A percentile compares a stretch with the other conserved stretches of the same genome.
phyloP scores from a whole-genome alignment of 2,797 vertebrate species.

The Intellagama lesueurii region DNA sequence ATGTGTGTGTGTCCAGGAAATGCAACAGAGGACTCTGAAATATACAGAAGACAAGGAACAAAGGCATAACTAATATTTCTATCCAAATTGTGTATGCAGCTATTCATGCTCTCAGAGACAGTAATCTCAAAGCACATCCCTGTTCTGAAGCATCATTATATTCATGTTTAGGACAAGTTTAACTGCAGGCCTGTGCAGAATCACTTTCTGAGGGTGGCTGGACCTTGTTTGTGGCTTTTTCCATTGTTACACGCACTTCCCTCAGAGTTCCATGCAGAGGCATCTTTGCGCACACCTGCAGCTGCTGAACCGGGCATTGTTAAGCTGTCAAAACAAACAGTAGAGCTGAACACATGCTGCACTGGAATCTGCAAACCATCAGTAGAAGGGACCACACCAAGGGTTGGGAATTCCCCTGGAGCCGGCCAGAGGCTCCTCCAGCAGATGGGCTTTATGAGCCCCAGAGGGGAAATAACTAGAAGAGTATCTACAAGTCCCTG shows the following conservation, averaged over 20 bases:
- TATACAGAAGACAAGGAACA: no score
- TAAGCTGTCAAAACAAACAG: constrained; percentile 52
- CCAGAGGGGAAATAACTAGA: constrained; percentile 37
- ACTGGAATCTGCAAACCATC: not conserved
- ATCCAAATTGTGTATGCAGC: not conserved
- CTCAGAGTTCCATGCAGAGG: constrained; percentile 7
- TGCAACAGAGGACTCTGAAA: not conserved
- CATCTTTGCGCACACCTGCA: constrained; percentile 34
- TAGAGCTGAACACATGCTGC: not conserved
- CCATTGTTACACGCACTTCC: constrained; percentile 21
- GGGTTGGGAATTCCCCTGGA: constrained; percentile 26
- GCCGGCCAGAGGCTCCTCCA: constrained; percentile 36
- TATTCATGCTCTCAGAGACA: not conserved
- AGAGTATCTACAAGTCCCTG: constrained; percentile 45
- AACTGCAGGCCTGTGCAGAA: not conserved
- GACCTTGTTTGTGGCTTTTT: not conserved
- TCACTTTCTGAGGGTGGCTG: not conserved
- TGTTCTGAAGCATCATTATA: not conserved
- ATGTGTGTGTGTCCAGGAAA: not conserved
- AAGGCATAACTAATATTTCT: not conserved
- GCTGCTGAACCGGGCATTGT: not conserved
- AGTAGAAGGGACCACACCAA: constrained; percentile 24
- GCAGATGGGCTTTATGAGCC: constrained; percentile 62
- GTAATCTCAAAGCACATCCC: not conserved
- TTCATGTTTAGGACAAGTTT: not conserved